A percentile compares a stretch with the other conserved stretches of the same genome.
phyloP scores from a whole-genome alignment of 2,888 invertebrate species.

The Sepioteuthis lessoniana region DNA sequence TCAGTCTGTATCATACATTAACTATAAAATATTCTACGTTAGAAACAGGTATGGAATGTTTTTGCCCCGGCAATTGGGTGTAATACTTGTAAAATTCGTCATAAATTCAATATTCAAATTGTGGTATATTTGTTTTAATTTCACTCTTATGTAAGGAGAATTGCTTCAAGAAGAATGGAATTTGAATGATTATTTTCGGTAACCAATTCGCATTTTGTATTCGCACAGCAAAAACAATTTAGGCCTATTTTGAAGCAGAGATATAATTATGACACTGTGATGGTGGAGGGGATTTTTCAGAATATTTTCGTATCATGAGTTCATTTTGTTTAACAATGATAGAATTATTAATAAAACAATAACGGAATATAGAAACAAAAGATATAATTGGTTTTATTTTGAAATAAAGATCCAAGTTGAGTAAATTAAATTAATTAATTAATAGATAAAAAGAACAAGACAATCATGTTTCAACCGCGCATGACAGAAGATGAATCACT shows the following conservation, averaged over 20 bases:
- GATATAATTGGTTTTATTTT: background rate
- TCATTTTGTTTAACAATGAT: background rate
- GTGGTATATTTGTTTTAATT: too few relatives aligned
- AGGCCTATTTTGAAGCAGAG: background rate
- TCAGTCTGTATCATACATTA: too few relatives aligned
- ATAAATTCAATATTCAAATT: too few relatives aligned
- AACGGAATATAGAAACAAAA: background rate
- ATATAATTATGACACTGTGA: background rate
- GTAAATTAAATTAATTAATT: background rate
- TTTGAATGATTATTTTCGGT: background rate
- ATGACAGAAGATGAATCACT: background rate
- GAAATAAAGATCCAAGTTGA: background rate
- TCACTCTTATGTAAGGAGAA: too few relatives aligned
- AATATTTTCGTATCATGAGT: background rate
- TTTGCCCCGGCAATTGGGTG: too few relatives aligned
- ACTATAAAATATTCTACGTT: too few relatives aligned
- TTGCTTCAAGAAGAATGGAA: too few relatives aligned
- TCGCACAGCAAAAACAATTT: background rate
- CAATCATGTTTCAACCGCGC: background rate
- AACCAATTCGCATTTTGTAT: background rate
- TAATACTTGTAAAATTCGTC: too few relatives aligned
- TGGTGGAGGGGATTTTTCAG: too few relatives aligned
- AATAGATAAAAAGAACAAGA: too few relatives aligned
- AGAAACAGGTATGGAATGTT: too few relatives aligned
- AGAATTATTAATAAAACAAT: background rate